A percentile compares a stretch with the other conserved stretches of the same genome.
These are phyloP conservation scores for Heliconius ethilla DNA, from an alignment of 2,888 invertebrate species.

Conservation along the genomic window DNA sequence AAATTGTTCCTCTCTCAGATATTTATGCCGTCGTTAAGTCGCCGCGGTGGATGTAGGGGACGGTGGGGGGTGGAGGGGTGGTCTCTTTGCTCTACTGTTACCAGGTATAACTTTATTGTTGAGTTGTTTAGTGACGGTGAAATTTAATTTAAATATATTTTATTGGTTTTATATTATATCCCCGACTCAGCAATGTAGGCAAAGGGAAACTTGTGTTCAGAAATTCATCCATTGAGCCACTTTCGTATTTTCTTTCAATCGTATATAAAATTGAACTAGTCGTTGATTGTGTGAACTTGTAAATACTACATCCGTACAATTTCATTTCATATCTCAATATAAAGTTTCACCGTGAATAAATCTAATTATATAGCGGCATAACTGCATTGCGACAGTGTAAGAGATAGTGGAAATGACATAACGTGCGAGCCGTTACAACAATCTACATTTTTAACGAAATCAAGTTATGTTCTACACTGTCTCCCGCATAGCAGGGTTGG, in stretches of 20 bases:
- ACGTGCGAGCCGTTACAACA: constrained; percentile 6
- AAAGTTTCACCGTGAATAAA: constrained; percentile 18
- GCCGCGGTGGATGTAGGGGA: constrained; percentile 59
- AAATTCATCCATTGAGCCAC: too few species aligned
- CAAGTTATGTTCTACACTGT: not conserved
- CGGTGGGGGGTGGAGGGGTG: constrained; percentile 12
- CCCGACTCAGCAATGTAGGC: too few species aligned
- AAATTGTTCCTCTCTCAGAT: constrained; percentile 54
- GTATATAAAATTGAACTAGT: too few species aligned
- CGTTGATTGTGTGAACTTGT: too few species aligned
- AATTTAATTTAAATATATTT: too few species aligned
- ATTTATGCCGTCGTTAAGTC: constrained; percentile 68
- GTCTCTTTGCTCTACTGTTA: constrained; percentile 9
- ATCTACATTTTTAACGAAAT: not conserved
- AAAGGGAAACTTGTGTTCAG: too few species aligned
- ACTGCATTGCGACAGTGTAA: constrained; percentile 24
- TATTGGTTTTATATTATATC: too few species aligned
- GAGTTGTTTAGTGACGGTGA: not conserved
- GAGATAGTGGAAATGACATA: constrained; percentile 15
- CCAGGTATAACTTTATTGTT: constrained; percentile 5
- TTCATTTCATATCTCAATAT: not conserved
- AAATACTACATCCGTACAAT: too few species aligned
- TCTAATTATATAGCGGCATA: constrained; percentile 16
- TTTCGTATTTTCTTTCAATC: too few species aligned
- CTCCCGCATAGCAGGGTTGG: not conserved